Evolutionary conservation across 2,888 invertebrate species (phyloP), one percentile per base, ranked within the genome.

Genomic region (Sphaerophoria taeniata): DNA sequence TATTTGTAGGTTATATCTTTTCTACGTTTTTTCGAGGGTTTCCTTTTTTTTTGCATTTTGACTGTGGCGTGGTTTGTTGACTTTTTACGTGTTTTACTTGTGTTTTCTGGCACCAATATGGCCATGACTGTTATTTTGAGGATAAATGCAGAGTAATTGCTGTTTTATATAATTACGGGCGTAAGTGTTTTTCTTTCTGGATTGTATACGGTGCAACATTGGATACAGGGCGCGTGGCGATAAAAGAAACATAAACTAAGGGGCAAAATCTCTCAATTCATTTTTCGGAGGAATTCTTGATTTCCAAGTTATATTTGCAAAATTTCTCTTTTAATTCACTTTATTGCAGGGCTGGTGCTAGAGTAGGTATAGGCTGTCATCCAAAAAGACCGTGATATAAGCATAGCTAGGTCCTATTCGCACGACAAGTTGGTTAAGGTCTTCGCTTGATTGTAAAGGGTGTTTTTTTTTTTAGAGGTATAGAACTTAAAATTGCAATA

Each of bases 61-160:
- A 39, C 16, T 49, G 33, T 9, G 14, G 47, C 45, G 14, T 45
- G 53, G 53, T 69, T 71, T 75, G 80, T 79, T 75, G 60, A 45
- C 56, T 80, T 79, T 79, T 16, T 47, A 69, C 71, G 16, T 76
- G 76, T 75, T 71, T 71, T 61, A 55, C 80, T 71, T 74, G 75
- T 80, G 84, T 84, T 72, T 69, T 49, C 75, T 84, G 55, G 75
- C 84, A 80, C 75, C 72, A 80, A 24, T 2, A 53, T 69, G 75
- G 71, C 71, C 80, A 56, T 69, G 61, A 79, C 65, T 51, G 67
- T 33, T 73, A 36, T 60, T 63, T 61, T 24, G 36, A 67, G 63
- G 63, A 65, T 61, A 67, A 61, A 65, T 14, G 47, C 33, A 11
- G 16, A 34, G 16, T 43, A 49, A 6, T 53, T 75, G 39, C 4